Conservation (phyloP, 1,140 invertebrate species). For the Charaxes varanes region DNA sequence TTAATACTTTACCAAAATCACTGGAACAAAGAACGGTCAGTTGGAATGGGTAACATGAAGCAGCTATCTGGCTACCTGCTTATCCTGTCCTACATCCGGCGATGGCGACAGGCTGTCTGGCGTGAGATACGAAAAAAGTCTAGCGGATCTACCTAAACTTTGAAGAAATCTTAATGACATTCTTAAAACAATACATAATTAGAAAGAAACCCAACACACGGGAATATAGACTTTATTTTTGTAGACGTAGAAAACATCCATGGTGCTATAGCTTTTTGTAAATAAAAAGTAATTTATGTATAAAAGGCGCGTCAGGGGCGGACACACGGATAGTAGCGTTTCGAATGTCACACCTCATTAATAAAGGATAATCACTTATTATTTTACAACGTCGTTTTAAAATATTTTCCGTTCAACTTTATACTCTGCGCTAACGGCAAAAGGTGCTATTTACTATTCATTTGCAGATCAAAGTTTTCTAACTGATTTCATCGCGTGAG, state of each 20-base stretch:
- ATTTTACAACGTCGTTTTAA: constrained; percentile 13
- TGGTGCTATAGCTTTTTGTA: constrained; percentile 8
- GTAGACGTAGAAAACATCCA: constrained; percentile 1
- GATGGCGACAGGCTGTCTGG: constrained; percentile 52
- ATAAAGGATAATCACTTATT: constrained; percentile 31
- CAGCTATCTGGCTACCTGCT: constrained; percentile 11
- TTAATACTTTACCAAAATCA: no score
- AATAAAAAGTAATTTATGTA: constrained; percentile 39
- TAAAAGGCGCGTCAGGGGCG: constrained; percentile 34
- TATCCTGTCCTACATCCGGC: constrained; percentile 32
- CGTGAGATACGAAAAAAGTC: constrained; percentile 28
- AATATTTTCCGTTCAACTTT: constrained; percentile 3
- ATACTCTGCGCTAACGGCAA: constrained; percentile 1
- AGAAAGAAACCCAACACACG: constrained; percentile 3
- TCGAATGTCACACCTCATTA: constrained; percentile 58
- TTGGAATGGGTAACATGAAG: background rate
- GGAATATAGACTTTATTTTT: constrained; percentile 15
- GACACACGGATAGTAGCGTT: constrained; percentile 52
- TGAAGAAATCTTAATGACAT: constrained; percentile 32
- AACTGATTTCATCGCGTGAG: constrained; percentile 14
- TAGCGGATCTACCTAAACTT: constrained; percentile 19
- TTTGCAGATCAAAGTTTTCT: background rate
- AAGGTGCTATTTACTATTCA: constrained; percentile 5
- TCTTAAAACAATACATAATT: constrained; percentile 19
- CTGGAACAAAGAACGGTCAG: constrained; percentile 4